Evolutionary conservation across 1,140 invertebrate genomes (phyloP), one percentile per base, ranked within the genome.

Genomic region (Ruditapes philippinarum): DNA sequence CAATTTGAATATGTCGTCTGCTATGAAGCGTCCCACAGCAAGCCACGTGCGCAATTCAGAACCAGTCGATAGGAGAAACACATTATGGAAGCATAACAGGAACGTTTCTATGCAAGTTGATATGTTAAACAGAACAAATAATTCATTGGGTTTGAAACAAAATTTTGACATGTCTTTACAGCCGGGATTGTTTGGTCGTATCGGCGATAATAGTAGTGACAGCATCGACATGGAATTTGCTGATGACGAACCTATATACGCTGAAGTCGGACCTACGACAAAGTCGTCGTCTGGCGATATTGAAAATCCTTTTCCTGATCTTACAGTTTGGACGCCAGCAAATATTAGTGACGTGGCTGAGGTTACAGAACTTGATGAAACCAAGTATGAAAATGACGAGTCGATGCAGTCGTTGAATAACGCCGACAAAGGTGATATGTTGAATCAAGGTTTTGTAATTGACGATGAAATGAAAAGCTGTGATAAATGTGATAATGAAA

Each of bases 201-300:
- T 45, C 9, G 74, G 17, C 19, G 42, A 42, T 9, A 49, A 36
- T 17, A 25, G 9, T 49, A 31, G 17, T 78, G 45, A 51, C 9
- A 74, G 49, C 22, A 14, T 42, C 49, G 36, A 31, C 14, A 51
- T 36, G 49, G 22, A 33, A 33, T n/a, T n/a, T n/a, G n/a, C 40
- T 19, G 79, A 82, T 14, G 78, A 81, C n/a, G 87, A 89, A 83
- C 87, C 87, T n/a, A 89, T 89, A 5, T 89, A 89, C 38, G 87
- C 87, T 22, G 87, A 89, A 73, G 87, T 89, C 14, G 62, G 54
- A 80, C 65, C 87, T 38, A 33, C 65, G 22, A 28, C 14, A 51
- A 54, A 9, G 33, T 22, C 54, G 25, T 33, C 11, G 9, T 60
- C n/a, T 68, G 76, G 38, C 70, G 22, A 17, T 4, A 31, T 60